Percentiles rank a stretch among this genome's conserved stretches.
Evolutionary conservation across 2,888 invertebrate genomes (phyloP).

Genomic region (Hedychridium roseum): DNA sequence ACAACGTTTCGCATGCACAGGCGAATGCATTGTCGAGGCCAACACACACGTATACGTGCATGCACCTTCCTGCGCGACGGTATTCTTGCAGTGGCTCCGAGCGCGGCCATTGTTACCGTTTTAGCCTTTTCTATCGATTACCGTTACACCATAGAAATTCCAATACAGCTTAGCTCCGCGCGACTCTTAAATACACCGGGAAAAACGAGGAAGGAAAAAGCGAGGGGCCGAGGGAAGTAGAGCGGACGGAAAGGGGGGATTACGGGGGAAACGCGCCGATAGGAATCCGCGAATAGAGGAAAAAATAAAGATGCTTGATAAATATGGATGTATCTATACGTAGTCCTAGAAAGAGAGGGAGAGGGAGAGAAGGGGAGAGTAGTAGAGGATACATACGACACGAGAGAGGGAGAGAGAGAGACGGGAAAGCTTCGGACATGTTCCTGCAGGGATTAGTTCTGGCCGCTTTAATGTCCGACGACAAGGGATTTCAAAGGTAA

Average conservation of each 20-base stretch:
- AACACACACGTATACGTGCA: no score
- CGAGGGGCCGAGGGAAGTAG: neutral
- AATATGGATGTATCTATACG: no score
- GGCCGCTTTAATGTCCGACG: slow-evolving; percentile 37
- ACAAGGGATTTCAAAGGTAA: slow-evolving; percentile 42
- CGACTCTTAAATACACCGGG: slow-evolving; percentile 1
- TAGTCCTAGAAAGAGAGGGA: no score
- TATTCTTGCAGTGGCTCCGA: no score
- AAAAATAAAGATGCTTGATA: no score
- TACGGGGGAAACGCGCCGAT: no score
- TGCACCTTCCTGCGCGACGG: no score
- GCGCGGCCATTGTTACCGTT: slow-evolving; percentile 21
- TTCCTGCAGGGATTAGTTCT: slow-evolving; percentile 34
- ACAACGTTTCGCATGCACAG: no score
- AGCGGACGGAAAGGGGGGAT: neutral
- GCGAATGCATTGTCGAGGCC: no score
- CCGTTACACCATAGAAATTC: slow-evolving; percentile 27
- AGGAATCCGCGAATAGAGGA: no score
- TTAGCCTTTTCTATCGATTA: slow-evolving; percentile 30
- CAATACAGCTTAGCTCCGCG: slow-evolving; percentile 25
- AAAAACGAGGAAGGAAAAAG: slow-evolving; percentile 5
- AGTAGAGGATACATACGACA: no score
- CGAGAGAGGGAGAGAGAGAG: slow-evolving; percentile 11
- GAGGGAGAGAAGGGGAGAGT: no score
- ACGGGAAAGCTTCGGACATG: slow-evolving; percentile 18